A percentile compares a stretch with the other conserved stretches of the same genome.
Evolutionary conservation across 2,797 vertebrate genomes (phyloP).

Genomic region (Tauraco hartlaubi): DNA sequence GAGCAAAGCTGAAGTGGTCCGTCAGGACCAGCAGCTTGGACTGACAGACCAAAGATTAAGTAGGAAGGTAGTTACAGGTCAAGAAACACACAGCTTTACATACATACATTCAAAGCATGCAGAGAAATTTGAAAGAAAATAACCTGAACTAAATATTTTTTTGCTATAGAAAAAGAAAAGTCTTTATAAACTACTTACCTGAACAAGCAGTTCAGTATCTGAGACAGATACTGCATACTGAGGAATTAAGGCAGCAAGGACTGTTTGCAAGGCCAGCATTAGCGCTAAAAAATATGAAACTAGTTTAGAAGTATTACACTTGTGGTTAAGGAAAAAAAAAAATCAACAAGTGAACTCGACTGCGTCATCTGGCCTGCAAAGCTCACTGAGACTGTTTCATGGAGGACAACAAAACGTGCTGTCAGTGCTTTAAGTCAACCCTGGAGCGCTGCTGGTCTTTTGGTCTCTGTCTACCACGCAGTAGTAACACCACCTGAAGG

Average conservation of each 20-base stretch:
- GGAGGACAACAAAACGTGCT: not conserved
- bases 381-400: not conserved
- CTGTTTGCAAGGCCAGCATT: not conserved
- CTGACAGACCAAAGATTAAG: not conserved
- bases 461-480: not conserved
- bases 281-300: not conserved
- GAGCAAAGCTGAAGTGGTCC: not conserved
- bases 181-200: not conserved
- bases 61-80: not conserved
- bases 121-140: not conserved
- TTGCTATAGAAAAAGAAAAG: not conserved
- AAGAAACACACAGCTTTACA: not conserved
- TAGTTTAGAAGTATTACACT: not conserved
- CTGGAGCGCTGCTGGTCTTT: not conserved
- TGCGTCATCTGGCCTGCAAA: not conserved
- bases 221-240: not conserved
- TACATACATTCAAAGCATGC: not conserved
- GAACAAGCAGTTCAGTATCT: not conserved
- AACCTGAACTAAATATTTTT: not conserved
- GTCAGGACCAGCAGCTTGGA: not conserved
- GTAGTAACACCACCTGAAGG: not conserved
- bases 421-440: not conserved
- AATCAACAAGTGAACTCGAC: not conserved
- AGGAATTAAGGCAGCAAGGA: not conserved
- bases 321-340: not conserved